These are phyloP conservation scores for Sebastes ruberrimus DNA, from an alignment of 2,797 vertebrate genomes.

Conservation along the genomic window DNA sequence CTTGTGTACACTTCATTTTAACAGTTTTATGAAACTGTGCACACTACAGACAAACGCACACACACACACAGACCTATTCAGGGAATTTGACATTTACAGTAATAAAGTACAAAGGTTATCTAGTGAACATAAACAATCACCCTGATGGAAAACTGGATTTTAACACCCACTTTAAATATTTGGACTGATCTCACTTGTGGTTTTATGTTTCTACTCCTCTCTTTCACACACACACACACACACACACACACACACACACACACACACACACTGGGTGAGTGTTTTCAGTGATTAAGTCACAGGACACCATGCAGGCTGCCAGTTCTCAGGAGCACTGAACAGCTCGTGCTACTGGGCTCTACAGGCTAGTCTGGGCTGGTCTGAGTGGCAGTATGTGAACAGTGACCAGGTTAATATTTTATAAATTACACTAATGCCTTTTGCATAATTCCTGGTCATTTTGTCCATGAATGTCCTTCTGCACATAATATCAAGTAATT, in stretches of 20 bases:
- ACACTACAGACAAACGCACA: background rate
- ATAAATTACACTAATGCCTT: background rate
- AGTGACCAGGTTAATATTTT: background rate
- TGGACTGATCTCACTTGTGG: slow-evolving; percentile 16
- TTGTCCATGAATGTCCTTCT: background rate
- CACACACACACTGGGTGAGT: background rate
- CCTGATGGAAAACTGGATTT: slow-evolving; percentile 45
- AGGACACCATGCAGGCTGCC: slow-evolving; percentile 31
- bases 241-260: background rate
- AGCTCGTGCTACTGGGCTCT: background rate
- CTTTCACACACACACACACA: background rate
- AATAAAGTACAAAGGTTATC: background rate
- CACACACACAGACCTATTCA: background rate
- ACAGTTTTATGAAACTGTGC: slow-evolving; percentile 8
- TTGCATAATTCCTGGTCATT: background rate
- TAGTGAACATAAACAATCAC: slow-evolving; percentile 39
- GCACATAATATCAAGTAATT: background rate
- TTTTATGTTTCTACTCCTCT: slow-evolving; percentile 31
- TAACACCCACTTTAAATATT: slow-evolving; percentile 46
- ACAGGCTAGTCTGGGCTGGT: background rate
- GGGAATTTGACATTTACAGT: slow-evolving; percentile 21
- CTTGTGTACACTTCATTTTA: slow-evolving; percentile 12
- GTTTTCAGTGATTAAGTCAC: slow-evolving; percentile 35
- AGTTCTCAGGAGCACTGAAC: slow-evolving; percentile 7
- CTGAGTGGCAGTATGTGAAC: background rate